Evolutionary conservation across 2,113 vertebrate genomes (phyloP), one percentile per base, ranked within the genome.

Genomic region (Lophura nycthemera): DNA sequence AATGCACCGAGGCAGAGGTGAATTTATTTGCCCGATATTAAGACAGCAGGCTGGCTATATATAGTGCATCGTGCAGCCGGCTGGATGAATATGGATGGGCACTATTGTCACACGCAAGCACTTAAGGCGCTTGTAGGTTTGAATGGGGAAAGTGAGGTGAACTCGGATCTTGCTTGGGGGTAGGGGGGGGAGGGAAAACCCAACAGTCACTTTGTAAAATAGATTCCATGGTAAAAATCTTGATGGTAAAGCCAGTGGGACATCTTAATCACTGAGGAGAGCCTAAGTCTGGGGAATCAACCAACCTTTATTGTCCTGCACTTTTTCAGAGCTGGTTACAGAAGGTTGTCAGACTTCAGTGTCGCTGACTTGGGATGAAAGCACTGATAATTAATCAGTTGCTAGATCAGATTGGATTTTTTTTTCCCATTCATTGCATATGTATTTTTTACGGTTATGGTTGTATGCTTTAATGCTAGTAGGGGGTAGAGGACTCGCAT

Each of bases 1-100:
- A 96, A 98, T 98, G 98, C 98, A 97, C 97, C 97, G 98, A 98
- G 97, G 98, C 98, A 96, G 98, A 98, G 98, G 98, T 98, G 98
- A 98, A 97, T 98, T 94, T 92, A 73, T 97, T 97, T 93, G 92
- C 96, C 97, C 96, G 29, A 64, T 95, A 17, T 91, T 79, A 84
- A 48, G 97, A 92, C 95, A 84, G 96, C 91, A 71, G 52, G 72
- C 85, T 83, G 89, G 18, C 65, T 59, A 11, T 57, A 8, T 72
- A 2, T 34, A 34, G 83, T 77, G 80, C 83, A 1, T 29, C 89
- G 77, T 20, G 69, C 81, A 34, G 82, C 78, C 71, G 1, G 87
- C 88, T 19, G 0, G 8, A 74, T 24, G 47, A 15, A 47, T n/a
- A 24, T 45, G 97, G 92, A 94, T 71, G 96, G 96, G 96, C 96